Evolutionary conservation across 2,797 vertebrate species (phyloP).

Genomic region (Dromococcyx pavoninus): DNA sequence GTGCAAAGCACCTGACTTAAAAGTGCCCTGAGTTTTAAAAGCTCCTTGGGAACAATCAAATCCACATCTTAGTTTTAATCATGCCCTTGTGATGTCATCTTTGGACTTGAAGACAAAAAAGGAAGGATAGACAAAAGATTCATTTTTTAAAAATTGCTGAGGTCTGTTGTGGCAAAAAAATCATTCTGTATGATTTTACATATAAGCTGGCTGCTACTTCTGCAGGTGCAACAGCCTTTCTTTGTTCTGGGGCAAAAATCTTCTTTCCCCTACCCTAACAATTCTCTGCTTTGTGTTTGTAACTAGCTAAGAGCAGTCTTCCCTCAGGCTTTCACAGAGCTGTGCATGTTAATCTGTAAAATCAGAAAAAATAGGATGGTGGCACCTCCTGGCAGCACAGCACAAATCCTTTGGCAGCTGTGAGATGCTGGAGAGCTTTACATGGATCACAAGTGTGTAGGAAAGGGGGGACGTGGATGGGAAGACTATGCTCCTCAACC

Average conservation of each 20-base stretch:
- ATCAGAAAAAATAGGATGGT: not conserved
- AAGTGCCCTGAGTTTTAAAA: not conserved
- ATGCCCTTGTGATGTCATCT: not conserved
- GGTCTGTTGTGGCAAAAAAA: not conserved
- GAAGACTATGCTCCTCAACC: not conserved
- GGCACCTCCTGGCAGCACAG: not conserved
- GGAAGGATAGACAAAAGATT: not conserved
- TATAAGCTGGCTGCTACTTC: not conserved
- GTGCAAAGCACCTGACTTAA: not conserved
- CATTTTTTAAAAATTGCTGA: not conserved
- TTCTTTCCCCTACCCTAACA: not conserved
- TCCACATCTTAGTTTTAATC: accelerated
- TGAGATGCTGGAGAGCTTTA: not conserved
- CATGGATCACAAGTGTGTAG: not conserved
- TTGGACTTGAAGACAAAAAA: not conserved
- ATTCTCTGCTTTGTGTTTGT: not conserved
- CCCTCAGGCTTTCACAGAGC: not conserved
- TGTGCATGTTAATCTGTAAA: not conserved
- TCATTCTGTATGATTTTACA: not conserved
- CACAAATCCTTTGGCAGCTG: not conserved
- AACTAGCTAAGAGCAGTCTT: accelerated
- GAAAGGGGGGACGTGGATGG: not conserved
- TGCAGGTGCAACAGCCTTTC: not conserved
- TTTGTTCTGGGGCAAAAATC: not conserved
- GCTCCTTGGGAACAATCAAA: not conserved